A percentile compares a stretch with the other conserved stretches of the same genome.
Evolutionary conservation across 2,888 invertebrate species (phyloP).

Genomic region (Tetranychus truncatus): DNA sequence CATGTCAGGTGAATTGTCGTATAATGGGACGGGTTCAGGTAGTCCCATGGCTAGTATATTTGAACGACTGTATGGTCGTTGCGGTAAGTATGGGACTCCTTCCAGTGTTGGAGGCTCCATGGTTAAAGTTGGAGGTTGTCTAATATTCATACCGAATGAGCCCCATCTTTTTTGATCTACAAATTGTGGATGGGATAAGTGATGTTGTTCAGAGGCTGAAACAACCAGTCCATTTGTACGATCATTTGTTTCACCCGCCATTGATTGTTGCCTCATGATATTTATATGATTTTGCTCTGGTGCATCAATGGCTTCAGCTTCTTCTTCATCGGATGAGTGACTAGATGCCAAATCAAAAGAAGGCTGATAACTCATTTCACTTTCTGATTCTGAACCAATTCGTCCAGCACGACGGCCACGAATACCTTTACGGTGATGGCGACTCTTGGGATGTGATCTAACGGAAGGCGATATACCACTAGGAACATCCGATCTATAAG

Average conservation of each 20-base stretch:
- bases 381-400: slow-evolving; percentile 11
- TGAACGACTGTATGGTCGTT: slow-evolving; percentile 16
- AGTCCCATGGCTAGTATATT: slow-evolving; percentile 19
- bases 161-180: neutral
- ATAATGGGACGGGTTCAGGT: neutral
- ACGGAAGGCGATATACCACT: slow-evolving; percentile 16
- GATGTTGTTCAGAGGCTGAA: neutral
- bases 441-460: slow-evolving; percentile 4
- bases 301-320: slow-evolving; percentile 29
- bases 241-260: neutral
- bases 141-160: neutral
- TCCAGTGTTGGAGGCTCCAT: neutral
- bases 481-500: slow-evolving; percentile 44
- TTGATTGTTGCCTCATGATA: slow-evolving; percentile 14
- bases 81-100: slow-evolving; percentile 10
- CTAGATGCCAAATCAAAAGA: slow-evolving; percentile 73
- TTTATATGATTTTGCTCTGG: slow-evolving; percentile 21
- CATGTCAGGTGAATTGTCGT: neutral
- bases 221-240: neutral
- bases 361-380: slow-evolving; percentile 35
- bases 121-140: neutral
- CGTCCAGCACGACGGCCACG: slow-evolving; percentile 14
- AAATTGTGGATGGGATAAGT: neutral
- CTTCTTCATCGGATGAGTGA: slow-evolving; percentile 77
- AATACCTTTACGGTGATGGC: slow-evolving; percentile 3